phyloP scores from a whole-genome alignment of 2,888 invertebrate genomes.

The Sipha maydis region DNA sequence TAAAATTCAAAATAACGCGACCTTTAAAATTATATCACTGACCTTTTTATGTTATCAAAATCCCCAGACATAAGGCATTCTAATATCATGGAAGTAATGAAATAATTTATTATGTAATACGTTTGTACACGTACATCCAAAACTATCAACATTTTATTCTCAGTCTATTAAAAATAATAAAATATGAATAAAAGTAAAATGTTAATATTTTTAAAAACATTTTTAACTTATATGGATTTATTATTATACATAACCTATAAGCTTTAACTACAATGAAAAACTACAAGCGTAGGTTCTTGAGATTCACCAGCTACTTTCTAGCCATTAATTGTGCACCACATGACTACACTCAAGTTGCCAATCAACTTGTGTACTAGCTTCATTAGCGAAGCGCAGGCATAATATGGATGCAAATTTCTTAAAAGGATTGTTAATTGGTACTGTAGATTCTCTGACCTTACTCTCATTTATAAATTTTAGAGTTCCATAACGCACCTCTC shows the following conservation, averaged over 20 bases:
- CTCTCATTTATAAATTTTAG: too few relatives aligned
- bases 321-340: too few relatives aligned
- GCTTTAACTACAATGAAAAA: too few relatives aligned
- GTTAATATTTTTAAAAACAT: background rate
- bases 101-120: background rate
- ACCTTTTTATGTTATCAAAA: slow-evolving; percentile 25
- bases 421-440: too few relatives aligned
- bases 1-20: slow-evolving; percentile 1
- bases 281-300: too few relatives aligned
- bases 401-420: too few relatives aligned
- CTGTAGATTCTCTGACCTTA: too few relatives aligned
- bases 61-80: slow-evolving; percentile 23
- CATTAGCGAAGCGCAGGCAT: too few relatives aligned
- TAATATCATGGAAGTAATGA: background rate
- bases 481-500: too few relatives aligned
- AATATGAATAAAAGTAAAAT: background rate
- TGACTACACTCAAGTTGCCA: too few relatives aligned
- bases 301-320: too few relatives aligned
- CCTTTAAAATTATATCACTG: slow-evolving; percentile 35
- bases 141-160: background rate
- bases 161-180: background rate
- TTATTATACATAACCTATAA: background rate
- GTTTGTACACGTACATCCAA: background rate
- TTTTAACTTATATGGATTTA: background rate
- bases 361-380: too few relatives aligned